These are phyloP conservation scores for Ceuthmochares aereus DNA, from an alignment of 2,113 vertebrate species.

Conservation along the genomic window DNA sequence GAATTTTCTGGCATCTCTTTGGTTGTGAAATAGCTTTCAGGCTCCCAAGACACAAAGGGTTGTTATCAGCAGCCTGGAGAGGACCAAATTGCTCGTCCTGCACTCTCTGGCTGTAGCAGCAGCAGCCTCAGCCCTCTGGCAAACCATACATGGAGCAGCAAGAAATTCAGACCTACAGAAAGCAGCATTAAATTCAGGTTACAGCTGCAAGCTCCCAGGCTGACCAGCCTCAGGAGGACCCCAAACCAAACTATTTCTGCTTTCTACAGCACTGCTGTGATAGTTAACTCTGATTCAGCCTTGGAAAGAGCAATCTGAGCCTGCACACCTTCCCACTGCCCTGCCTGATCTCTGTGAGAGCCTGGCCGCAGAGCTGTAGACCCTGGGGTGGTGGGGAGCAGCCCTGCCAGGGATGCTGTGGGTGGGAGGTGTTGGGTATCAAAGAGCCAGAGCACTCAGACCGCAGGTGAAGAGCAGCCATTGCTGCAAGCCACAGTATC, in stretches of 20 bases:
- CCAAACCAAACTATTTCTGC: not conserved
- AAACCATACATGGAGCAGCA: not conserved
- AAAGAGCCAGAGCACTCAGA: not conserved
- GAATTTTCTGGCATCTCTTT: not conserved
- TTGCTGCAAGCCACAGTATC: not conserved
- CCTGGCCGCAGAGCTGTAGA: not conserved
- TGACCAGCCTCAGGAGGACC: not conserved
- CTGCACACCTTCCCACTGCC: not conserved
- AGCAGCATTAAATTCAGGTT: not conserved
- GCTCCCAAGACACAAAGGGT: not conserved
- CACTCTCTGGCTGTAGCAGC: not conserved
- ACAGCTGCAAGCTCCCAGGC: not conserved
- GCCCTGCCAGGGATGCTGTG: not conserved
- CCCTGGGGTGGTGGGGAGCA: rapidly evolving
- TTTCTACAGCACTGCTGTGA: not conserved
- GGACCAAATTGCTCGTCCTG: not conserved
- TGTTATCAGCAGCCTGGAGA: not conserved
- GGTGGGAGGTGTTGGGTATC: not conserved
- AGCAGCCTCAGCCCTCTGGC: not conserved
- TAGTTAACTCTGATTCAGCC: not conserved
- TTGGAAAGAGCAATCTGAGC: not conserved
- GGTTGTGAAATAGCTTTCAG: not conserved
- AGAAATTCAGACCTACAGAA: not conserved
- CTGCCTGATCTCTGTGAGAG: not conserved
- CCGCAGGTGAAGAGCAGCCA: not conserved